These are phyloP conservation scores for Emmelina monodactyla DNA, from an alignment of 2,888 invertebrate genomes.

Conservation along the genomic window DNA sequence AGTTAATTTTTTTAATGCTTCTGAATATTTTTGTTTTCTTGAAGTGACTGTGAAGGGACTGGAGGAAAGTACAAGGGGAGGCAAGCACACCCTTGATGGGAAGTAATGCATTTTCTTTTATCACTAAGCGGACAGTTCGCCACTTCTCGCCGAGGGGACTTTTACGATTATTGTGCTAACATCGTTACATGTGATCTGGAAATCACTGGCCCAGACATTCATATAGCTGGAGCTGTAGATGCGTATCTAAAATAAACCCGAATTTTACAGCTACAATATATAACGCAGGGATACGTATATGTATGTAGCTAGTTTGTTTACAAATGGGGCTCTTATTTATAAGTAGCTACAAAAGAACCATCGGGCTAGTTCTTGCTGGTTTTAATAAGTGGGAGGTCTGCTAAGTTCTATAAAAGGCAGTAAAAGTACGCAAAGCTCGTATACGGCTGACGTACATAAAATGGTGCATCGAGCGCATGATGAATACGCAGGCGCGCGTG, in stretches of 20 bases:
- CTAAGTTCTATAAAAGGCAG: too few relatives aligned
- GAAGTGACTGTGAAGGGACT: too few relatives aligned
- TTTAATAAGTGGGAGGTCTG: too few relatives aligned
- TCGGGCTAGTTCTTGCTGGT: too few relatives aligned
- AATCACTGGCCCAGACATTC: conserved; percentile 1
- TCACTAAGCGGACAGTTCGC: conserved; percentile 55
- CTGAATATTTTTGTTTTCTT: too few relatives aligned
- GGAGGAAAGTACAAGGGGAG: too few relatives aligned
- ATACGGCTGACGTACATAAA: neutral
- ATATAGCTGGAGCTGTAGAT: neutral
- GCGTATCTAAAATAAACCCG: neutral
- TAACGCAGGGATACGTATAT: too few relatives aligned
- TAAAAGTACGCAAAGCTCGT: too few relatives aligned
- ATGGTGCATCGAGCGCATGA: neutral
- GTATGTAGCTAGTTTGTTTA: too few relatives aligned
- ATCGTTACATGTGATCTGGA: conserved; percentile 24
- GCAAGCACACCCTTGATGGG: conserved; percentile 38
- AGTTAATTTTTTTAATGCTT: too few relatives aligned
- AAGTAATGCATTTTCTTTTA: conserved; percentile 65
- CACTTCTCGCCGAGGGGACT: conserved; percentile 48
- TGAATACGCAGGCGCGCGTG: neutral
- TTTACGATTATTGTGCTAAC: conserved; percentile 60
- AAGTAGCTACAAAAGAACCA: too few relatives aligned
- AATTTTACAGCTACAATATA: neutral
- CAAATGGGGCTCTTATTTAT: too few relatives aligned